Evolutionary conservation across 2,113 vertebrate species (phyloP), one percentile per base, ranked within the genome.

Genomic region (Macquaria australasica): DNA sequence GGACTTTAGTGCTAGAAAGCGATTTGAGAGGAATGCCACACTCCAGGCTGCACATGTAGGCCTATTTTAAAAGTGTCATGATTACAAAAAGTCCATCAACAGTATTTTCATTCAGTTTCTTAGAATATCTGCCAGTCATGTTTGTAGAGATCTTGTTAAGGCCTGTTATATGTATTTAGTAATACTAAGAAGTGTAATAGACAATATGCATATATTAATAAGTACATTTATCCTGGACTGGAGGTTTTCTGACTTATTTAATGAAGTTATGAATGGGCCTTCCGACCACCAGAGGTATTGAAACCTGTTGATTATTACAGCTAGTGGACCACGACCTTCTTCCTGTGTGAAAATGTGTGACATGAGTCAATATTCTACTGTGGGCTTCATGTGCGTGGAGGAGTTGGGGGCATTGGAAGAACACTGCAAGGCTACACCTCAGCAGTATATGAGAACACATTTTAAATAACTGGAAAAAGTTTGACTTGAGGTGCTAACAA

Each of bases 341-440:
- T 37, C 51, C 39, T 48, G 28, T 73, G 21, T 48, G 15, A 60
- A 81, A 73, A 63, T 28, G 39, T n/a, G 28, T 31, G 28, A 31
- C 28, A 41, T 79, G 79, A 51, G 70, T 80, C 51, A 87, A 84
- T 90, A 50, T 87, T 78, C 41, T 34, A 50, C 75, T 64, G 1
- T n/a, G 51, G 34, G 41, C 34, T 9, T 48, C 11, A 16, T 67
- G 8, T 58, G 53, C n/a, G 1, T 53, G 23, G 31, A 77, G 25
- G 6, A 50, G 62, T 12, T n/a, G 4, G n/a, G 37, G 28, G 14
- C 20, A n/a, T 41, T 66, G 37, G 5, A 66, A 66, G 63, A 66
- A n/a, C 20, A 25, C 55, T 37, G 51, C 14, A 50, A 64, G 14
- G 9, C 31, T 34, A 9, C 21, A 23, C 23, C 8, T 56, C 20